Base-by-base conservation (phyloP, 2,888 invertebrate species). In the Gnatocerus cornutus region DNA sequence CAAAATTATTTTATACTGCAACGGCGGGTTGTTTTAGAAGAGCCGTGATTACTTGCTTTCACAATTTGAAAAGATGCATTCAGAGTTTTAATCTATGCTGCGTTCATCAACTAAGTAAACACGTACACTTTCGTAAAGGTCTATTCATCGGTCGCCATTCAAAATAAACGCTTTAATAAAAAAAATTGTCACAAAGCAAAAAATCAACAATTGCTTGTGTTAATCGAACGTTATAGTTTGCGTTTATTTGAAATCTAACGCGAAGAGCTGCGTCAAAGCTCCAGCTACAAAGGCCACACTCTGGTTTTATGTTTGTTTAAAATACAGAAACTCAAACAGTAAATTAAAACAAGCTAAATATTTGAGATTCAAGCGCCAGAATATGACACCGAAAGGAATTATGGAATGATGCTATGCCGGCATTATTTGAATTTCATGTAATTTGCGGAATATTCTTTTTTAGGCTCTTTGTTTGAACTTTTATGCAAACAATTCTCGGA, bases 21-120 rank as follows among this genome's bases (percentile, higher is more conserved):
- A 58, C 37, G 50, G 16, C 43, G 52, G 59, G 37, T 59, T 58
- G 58, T 64, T 61, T 39, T 21, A 53, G 45, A 61, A 41, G 45
- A 61, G 46, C 61, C 52, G 65, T 71, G 71, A 74, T 73, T 74
- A 71, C 70, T 70, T 45, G 61, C 70, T 66, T 65, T 74, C 21
- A 69, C 56, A 68, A 65, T 69, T 73, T 76, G 64, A 72, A 76
- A 74, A 71, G 75, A 68, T 71, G 68, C 72, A 75, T 76, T 76
- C 72, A 74, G 56, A 59, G 67, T 74, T 75, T 75, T 76, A 77
- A 76, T 77, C 77, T 74, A 73, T 73, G 72, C 75, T 67, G 61
- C 71, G 71, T 71, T 77, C 77, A 77, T 77, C 77, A 77, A 75
- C 75, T 76, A 76, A 77, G 77, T 77, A 77, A 76, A 77, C 76